These are phyloP conservation scores for Pilophorus perplexus DNA, from an alignment of 2,888 invertebrate genomes.

Conservation along the genomic window DNA sequence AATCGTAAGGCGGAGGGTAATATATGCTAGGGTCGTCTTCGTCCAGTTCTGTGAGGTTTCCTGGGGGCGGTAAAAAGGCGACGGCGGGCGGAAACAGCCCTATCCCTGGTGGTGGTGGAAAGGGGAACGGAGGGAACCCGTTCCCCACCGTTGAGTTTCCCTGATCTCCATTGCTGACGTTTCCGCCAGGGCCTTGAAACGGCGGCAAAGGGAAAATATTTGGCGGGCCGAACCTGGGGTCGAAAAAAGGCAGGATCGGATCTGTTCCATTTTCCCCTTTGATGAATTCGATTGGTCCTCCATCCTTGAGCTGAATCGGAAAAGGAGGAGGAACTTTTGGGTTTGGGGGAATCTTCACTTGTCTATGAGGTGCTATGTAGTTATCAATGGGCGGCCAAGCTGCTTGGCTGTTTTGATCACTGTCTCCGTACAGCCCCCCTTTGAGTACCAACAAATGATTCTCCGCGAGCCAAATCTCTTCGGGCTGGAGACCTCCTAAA, in stretches of 20 bases:
- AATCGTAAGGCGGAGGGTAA: slow-evolving; percentile 88
- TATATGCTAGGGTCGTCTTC: slow-evolving; percentile 89
- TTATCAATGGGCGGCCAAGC: slow-evolving; percentile 79
- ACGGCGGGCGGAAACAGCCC: slow-evolving; percentile 66
- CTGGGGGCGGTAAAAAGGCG: slow-evolving; percentile 56
- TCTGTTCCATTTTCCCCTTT: slow-evolving; percentile 67
- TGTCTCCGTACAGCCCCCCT: slow-evolving; percentile 64
- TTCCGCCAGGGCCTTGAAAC: slow-evolving; percentile 5
- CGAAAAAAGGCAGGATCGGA: slow-evolving; percentile 56
- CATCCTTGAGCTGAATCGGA: slow-evolving; percentile 83
- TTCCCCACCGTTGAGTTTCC: slow-evolving; percentile 66
- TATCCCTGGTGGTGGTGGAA: slow-evolving; percentile 53
- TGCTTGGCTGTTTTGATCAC: slow-evolving; percentile 45
- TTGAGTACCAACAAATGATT: slow-evolving; percentile 79
- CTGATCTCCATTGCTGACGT: slow-evolving; percentile 49
- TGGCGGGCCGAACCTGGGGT: slow-evolving; percentile 49
- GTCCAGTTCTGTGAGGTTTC: slow-evolving; percentile 73
- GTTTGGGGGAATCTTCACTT: slow-evolving; percentile 77
- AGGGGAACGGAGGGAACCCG: slow-evolving; percentile 53
- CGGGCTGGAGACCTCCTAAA: slow-evolving; percentile 76
- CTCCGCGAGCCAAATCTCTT: slow-evolving; percentile 87
- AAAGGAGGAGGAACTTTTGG: slow-evolving; percentile 89
- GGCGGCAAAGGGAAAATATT: slow-evolving; percentile 43
- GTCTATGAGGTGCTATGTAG: slow-evolving; percentile 77
- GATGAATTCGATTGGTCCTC: slow-evolving; percentile 83